Percentiles rank a stretch among this genome's conserved stretches.
Conservation (phyloP, 1,140 invertebrate genomes). For the Belonocnema kinseyi region DNA sequence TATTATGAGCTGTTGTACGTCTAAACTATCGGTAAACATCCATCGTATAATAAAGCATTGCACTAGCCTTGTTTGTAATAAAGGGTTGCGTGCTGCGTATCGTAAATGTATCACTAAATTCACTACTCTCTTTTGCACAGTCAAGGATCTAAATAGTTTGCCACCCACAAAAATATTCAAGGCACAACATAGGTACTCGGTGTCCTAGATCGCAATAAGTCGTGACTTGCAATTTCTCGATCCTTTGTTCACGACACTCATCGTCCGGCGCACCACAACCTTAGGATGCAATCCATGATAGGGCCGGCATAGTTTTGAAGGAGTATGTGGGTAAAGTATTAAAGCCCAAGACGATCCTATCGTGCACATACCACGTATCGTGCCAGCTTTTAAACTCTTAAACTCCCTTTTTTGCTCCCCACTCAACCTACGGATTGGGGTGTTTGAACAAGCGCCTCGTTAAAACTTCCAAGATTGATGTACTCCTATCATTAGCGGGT, state of each 20-base stretch:
- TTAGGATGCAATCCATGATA: slow-evolving; percentile 1
- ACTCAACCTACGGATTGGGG: not conserved
- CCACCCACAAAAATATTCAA: slow-evolving; percentile 24
- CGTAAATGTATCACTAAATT: slow-evolving; percentile 41
- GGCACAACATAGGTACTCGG: slow-evolving; percentile 11
- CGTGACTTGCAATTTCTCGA: slow-evolving; percentile 37
- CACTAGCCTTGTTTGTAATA: slow-evolving; percentile 9
- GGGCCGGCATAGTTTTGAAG: slow-evolving; percentile 11
- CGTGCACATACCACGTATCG: slow-evolving; percentile 17
- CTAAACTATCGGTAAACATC: slow-evolving; percentile 35
- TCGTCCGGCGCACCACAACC: not conserved
- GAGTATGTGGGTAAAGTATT: not conserved
- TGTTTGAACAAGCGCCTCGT: slow-evolving; percentile 26
- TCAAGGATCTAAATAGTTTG: slow-evolving; percentile 17
- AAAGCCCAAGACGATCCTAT: slow-evolving; percentile 12
- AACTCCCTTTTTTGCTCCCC: not conserved
- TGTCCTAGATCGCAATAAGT: slow-evolving; percentile 32
- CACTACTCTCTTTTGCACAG: slow-evolving; percentile 15
- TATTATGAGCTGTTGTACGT: slow-evolving; percentile 32
- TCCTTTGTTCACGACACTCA: slow-evolving; percentile 44
- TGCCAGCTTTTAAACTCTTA: slow-evolving; percentile 11
- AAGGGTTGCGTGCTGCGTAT: slow-evolving; percentile 39
- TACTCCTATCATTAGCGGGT: not conserved
- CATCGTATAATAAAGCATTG: slow-evolving; percentile 37
- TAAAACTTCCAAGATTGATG: slow-evolving; percentile 21